phyloP scores from a whole-genome alignment of 2,797 vertebrate species.

The Pangasius krempfi region DNA sequence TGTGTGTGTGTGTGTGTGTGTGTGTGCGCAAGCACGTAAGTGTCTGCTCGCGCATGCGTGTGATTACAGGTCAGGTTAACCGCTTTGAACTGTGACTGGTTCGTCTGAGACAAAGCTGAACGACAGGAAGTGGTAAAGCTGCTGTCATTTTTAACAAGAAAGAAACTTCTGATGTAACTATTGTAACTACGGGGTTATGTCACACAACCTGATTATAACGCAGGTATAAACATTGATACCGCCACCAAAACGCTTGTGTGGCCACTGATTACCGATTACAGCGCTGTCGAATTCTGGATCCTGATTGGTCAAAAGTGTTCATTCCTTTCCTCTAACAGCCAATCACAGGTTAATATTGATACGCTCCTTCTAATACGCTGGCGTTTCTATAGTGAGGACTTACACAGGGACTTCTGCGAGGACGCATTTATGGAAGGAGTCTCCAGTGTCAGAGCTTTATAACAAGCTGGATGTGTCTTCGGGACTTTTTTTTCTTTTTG shows the following conservation, averaged over 20 bases:
- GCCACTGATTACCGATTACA: neutral
- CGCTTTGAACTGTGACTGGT: neutral
- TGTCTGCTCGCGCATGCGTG: constrained; percentile 39
- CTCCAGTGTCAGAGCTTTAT: neutral
- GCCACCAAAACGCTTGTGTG: too few species aligned
- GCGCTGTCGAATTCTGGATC: neutral
- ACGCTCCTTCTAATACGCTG: neutral
- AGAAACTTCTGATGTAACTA: neutral
- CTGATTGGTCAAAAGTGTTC: neutral
- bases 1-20: too few species aligned
- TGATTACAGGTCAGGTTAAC: constrained; percentile 51
- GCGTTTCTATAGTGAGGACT: neutral
- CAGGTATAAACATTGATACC: neutral
- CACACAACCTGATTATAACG: neutral
- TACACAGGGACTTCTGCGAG: neutral
- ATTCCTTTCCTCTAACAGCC: neutral
- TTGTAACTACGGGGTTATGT: neutral
- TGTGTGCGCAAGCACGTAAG: constrained; percentile 29
- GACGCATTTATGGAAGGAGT: neutral
- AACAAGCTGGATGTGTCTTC: neutral
- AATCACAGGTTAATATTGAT: neutral
- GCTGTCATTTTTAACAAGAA: neutral
- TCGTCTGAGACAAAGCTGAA: constrained; percentile 30
- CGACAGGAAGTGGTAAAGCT: constrained; percentile 48
- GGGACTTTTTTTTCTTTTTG: too few species aligned